Base-by-base conservation (phyloP, 2,113 vertebrate species). In the Tor tambroides region DNA sequence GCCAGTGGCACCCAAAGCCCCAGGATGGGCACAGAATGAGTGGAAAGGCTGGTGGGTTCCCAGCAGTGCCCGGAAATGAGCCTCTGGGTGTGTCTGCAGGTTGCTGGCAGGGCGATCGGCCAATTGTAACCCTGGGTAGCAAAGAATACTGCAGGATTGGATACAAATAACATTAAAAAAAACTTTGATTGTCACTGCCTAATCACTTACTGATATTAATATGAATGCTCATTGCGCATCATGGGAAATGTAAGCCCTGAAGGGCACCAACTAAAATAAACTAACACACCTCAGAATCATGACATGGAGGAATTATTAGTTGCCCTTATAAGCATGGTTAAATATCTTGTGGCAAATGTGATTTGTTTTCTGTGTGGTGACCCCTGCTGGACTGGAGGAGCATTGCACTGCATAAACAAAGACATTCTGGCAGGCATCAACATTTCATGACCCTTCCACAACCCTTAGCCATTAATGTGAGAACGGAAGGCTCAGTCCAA, bases 261-360 rank as follows among this genome's bases (percentile, higher is more conserved):
- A 26, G 38, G 23, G 15, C 35, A 43, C 19, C 71, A 43, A n/a
- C 19, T 74, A 35, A 74, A 6, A 75, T 43, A 46, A 43, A 75
- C 5, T 2, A n/a, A 43, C 38, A 46, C 2, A 7, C 41, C 41
- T 15, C 41, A 76, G 41, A 76, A 23, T 23, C 69, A 71, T 23
- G 32, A 72, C 21, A 23, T 1, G 2, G 32, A 21, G 51, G 46
- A 15, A 49, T 38, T 92, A 93, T 91, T 90, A 91, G 84, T 89
- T 87, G 88, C 89, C 77, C 87, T 90, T 23, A 84, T 88, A 90
- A 91, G 91, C 92, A 88, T 46, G 77, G 92, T 93, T 93, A 92
- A 94, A 94, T 92, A 94, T 93, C 5, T 76, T 74, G 71, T 0
- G 1, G 21, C 21, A 76, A 76, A 46, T 49, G 3, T 28, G 72